Percentiles rank a stretch among this genome's conserved stretches.
Conservation (phyloP, 2,797 vertebrate genomes). For the Micrastur ruficollis region DNA sequence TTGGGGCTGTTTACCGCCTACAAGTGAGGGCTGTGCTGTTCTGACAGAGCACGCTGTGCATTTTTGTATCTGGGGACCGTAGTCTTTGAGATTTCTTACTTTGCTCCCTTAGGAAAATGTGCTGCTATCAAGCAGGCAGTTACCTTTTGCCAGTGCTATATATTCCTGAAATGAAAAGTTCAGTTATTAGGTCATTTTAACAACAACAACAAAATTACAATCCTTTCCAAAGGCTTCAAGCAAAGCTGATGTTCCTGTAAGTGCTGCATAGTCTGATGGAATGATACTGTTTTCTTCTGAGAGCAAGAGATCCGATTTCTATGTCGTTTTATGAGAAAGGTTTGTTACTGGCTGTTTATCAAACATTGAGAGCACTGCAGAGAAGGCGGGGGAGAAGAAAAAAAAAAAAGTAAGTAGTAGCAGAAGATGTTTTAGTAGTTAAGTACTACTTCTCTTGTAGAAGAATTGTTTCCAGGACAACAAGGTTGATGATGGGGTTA, state of each 20-base stretch:
- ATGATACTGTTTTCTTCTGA: accelerated
- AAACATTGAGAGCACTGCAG: not conserved
- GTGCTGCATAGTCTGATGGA: not conserved
- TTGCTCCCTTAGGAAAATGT: not conserved
- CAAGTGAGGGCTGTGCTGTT: not conserved
- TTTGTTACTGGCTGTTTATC: not conserved
- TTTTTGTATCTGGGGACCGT: not conserved
- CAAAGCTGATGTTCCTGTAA: not conserved
- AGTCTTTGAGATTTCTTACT: not conserved
- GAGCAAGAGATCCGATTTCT: not conserved
- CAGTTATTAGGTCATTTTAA: not conserved
- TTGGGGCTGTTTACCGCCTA: not conserved
- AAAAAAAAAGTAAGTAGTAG: not conserved
- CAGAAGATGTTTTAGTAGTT: not conserved
- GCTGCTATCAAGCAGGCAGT: not conserved
- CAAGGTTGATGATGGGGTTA: constrained; percentile 28
- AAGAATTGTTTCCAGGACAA: constrained; percentile 24
- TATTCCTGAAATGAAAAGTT: not conserved
- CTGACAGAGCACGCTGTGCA: not conserved
- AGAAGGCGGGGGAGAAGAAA: not conserved
- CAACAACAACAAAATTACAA: not conserved
- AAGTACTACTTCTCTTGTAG: not conserved
- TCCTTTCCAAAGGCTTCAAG: not conserved
- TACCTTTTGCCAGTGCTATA: not conserved
- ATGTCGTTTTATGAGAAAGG: not conserved